Base-by-base conservation (phyloP, 2,797 vertebrate genomes). In the Micrastur ruficollis region DNA sequence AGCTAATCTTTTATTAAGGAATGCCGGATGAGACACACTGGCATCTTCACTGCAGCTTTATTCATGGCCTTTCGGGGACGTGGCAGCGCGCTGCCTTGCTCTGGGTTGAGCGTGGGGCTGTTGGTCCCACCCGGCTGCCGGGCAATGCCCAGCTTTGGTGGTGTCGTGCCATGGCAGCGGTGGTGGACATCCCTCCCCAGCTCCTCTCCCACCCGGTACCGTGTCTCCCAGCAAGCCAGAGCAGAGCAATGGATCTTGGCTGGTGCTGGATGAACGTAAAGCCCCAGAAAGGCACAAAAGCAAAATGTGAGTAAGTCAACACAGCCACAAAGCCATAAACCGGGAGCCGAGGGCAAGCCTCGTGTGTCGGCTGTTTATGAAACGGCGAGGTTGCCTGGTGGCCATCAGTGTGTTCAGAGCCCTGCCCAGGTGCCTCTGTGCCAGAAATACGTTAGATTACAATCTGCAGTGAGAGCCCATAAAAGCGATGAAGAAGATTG, bases 21-120 rank as follows among this genome's bases (percentile, higher is more conserved):
- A 18, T 23, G n/a, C 16, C 3, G 2, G 38, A 3, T 44, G 38
- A n/a, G 32, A 29, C 52, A 29, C 18, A 7, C 11, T 2, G 1
- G 13, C 15, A 23, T 25, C 46, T 46, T 32, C 65, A 10, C 58
- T 65, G 65, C 27, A 27, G 23, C 38, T 70, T 23, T 20, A 27
- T 5, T 29, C 1, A 1, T 44, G 79, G 16, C 63, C 32, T 55
- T 23, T 5, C 36, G 42, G 55, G 34, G 49, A 42, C 10, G 8
- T 20, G 59, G 59, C 52, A 14, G 9, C 3, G 32, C 1, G 3
- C 49, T 53, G 3, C 66, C 49, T 9, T 42, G 26, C 59, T 52
- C 86, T 23, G 12, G 3, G 19, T 9, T 34, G 25, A 8, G 9
- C 7, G 1, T 29, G 47, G n/a, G 46, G 29, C 31, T 26, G 6